Conservation (phyloP, 23 tunicate genomes). For the Styela clava region DNA sequence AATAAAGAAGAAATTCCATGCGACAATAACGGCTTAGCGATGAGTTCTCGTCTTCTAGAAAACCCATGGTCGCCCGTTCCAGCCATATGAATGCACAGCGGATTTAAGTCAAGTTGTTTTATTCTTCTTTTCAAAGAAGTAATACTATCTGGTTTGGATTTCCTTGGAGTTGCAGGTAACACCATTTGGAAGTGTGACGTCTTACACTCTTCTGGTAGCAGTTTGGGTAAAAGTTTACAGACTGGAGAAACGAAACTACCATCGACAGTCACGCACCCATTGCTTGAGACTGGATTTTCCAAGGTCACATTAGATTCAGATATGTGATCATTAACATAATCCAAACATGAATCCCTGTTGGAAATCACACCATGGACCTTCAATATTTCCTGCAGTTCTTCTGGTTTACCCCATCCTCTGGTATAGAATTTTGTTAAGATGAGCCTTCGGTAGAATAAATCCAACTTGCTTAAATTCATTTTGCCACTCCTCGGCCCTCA, state of each 20-base stretch:
- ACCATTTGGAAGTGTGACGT: slow-evolving; percentile 77
- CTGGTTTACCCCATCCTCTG: slow-evolving; percentile 94
- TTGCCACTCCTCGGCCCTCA: slow-evolving; percentile 45
- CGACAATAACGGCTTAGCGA: slow-evolving; percentile 85
- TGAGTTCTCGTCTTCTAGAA: slow-evolving; percentile 67
- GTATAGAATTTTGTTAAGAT: slow-evolving; percentile 84
- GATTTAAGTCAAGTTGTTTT: slow-evolving; percentile 3
- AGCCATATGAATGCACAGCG: slow-evolving; percentile 97
- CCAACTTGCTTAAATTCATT: slow-evolving; percentile 57
- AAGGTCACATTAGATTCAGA: slow-evolving; percentile 36
- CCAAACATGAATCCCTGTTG: slow-evolving; percentile 46
- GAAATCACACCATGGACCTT: slow-evolving; percentile 65
- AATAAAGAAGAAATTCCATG: slow-evolving; percentile 62
- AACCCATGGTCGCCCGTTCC: slow-evolving; percentile 98
- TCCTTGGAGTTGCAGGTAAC: slow-evolving; percentile 29
- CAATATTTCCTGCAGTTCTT: slow-evolving; percentile 59
- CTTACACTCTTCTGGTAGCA: slow-evolving; percentile 54
- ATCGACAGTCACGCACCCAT: slow-evolving; percentile 33
- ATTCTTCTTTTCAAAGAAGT: not conserved
- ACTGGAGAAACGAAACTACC: slow-evolving; percentile 73
- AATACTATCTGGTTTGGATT: not conserved
- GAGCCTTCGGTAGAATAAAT: slow-evolving; percentile 64
- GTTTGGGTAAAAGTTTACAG: slow-evolving; percentile 39
- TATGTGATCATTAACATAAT: slow-evolving; percentile 14
- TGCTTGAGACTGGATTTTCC: slow-evolving; percentile 16